Base-by-base conservation (phyloP, 2,888 invertebrate species). In the Camptogramma bilineatum region DNA sequence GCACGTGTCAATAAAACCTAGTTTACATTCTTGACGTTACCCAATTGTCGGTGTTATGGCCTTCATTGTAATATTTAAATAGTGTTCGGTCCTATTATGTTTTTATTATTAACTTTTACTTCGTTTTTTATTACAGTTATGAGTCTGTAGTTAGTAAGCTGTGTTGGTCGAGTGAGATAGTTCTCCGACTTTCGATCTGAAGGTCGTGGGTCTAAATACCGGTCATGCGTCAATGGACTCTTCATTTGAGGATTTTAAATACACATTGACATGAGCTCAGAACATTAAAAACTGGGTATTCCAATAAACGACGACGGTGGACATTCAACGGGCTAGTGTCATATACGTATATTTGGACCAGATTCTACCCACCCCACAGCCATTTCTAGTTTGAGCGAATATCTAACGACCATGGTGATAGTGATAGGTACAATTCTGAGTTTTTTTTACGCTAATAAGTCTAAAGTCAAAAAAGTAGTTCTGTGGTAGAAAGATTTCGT, bases 71-170 rank as follows among this genome's bases (percentile, higher is more conserved):
- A 60, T 73, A 69, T 65, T 54, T 52, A 57, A 39, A 39, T 64
- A 47, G 62, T 69, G 67, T 71, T 68, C 57, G 68, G 69, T 60
- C 64, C 66, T 72, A 72, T 75, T 78, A 72, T 73, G 56, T 69
- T 69, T 73, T 65, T 59, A 58, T 69, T 60, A 66, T 66, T 62
- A 54, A 64, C 34, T 73, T 74, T 76, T 72, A 76, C 72, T 73
- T 66, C 50, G 42, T 53, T 75, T n/a, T 80, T 75, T 76, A 76
- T 69, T 51, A 55, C 64, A 66, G 44, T 28, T 68, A 56, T 46
- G 42, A 60, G 50, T 42, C 47, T 63, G 60, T 65, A 53, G 61
- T 66, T 60, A 52, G 28, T 62, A 10, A 46, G 19, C 44, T 44
- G 44, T 16, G 44, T 39, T 0, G n/a, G 39, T 28, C 34, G 34